Conservation (phyloP, 2,797 vertebrate species). For the Phrynocephalus vlangalii region DNA sequence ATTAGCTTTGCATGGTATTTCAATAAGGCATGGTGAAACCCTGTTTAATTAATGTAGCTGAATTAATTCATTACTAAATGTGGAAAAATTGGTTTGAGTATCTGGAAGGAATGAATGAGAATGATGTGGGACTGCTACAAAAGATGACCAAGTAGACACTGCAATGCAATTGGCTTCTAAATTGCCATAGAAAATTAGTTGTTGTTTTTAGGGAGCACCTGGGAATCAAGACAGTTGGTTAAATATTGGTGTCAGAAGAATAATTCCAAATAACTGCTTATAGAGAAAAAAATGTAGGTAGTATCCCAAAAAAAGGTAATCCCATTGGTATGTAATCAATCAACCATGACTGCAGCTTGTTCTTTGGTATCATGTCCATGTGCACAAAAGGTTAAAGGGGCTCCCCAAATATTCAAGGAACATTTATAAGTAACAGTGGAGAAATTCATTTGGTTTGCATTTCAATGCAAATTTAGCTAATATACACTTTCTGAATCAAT, state of each 20-base stretch:
- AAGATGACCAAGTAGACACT: neutral
- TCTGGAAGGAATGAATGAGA: neutral
- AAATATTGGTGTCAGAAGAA: neutral
- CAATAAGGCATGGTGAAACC: neutral
- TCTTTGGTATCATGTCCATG: neutral
- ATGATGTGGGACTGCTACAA: neutral
- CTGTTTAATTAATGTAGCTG: slow-evolving; percentile 9
- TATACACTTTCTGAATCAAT: too few relatives aligned
- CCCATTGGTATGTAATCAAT: neutral
- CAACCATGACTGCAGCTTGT: neutral
- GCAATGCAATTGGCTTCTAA: neutral
- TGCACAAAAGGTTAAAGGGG: neutral
- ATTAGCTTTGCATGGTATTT: neutral
- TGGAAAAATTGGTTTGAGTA: neutral
- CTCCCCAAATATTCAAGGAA: neutral
- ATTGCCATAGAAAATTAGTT: neutral
- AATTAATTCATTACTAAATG: neutral
- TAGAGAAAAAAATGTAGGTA: neutral
- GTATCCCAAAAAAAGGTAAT: neutral
- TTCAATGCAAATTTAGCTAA: too few relatives aligned
- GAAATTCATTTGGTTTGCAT: too few relatives aligned
- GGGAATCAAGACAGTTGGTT: neutral
- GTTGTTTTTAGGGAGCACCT: neutral
- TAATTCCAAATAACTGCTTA: neutral
- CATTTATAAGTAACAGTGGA: neutral